Percentiles rank a stretch among this genome's conserved stretches.
These are phyloP conservation scores for Dione juno DNA, from an alignment of 2,888 invertebrate genomes.

Conservation along the genomic window DNA sequence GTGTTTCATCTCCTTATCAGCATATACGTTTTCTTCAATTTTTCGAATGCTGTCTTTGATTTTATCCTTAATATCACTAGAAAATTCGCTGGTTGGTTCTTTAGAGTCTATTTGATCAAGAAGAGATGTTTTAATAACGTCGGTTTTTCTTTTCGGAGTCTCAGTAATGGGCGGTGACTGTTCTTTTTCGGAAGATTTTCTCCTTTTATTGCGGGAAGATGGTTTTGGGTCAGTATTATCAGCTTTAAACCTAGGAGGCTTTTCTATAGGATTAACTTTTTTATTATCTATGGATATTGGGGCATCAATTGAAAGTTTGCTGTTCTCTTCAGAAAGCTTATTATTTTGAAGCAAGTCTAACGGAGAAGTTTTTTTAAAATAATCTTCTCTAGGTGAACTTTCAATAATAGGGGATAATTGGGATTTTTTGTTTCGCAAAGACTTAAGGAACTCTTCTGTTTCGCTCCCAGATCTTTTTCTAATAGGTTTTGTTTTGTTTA, in stretches of 20 bases:
- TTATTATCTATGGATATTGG: constrained; percentile 58
- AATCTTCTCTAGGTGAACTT: constrained; percentile 88
- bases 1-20: constrained; percentile 86
- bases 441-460: constrained; percentile 83
- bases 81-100: constrained; percentile 61
- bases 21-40: constrained; percentile 79
- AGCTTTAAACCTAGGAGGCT: constrained; percentile 72
- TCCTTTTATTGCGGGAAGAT: constrained; percentile 67
- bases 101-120: constrained; percentile 73
- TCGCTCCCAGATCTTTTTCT: constrained; percentile 85
- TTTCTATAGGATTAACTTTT: constrained; percentile 78
- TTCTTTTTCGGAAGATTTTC: constrained; percentile 69
- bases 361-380: constrained; percentile 81
- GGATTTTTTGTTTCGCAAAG: constrained; percentile 83
- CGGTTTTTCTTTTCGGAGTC: constrained; percentile 75
- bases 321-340: constrained; percentile 63
- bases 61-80: constrained; percentile 71
- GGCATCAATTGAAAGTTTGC: constrained; percentile 56
- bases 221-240: constrained; percentile 75
- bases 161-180: constrained; percentile 67
- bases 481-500: constrained; percentile 73
- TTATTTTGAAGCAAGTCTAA: constrained; percentile 71
- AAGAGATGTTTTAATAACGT: constrained; percentile 66
- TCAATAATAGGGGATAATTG: constrained; percentile 92
- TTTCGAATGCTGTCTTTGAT: constrained; percentile 81